These are phyloP conservation scores for Sarcophilus harrisii DNA, from an alignment of 2,797 vertebrate genomes.

Conservation along the genomic window DNA sequence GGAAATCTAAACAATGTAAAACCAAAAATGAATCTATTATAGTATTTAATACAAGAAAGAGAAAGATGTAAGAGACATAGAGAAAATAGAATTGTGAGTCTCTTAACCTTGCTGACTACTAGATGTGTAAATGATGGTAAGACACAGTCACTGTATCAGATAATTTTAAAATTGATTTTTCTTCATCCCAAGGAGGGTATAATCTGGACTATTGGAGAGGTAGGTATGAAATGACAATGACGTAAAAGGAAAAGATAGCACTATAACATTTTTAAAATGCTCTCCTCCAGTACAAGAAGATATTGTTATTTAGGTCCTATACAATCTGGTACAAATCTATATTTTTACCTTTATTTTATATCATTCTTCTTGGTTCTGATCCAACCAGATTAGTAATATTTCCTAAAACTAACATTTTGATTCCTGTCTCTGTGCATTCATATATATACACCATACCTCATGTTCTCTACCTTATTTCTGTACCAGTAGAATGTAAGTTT, in stretches of 20 bases:
- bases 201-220: background rate
- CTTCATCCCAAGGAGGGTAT: background rate
- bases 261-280: background rate
- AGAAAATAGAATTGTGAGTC: background rate
- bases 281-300: no score
- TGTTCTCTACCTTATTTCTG: background rate
- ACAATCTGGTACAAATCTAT: background rate
- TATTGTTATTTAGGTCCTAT: background rate
- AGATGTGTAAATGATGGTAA: background rate
- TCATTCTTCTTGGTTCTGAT: background rate
- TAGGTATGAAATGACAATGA: background rate
- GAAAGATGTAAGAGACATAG: background rate
- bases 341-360: background rate
- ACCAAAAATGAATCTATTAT: background rate
- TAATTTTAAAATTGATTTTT: background rate
- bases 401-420: background rate
- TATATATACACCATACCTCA: background rate
- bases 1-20: background rate
- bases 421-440: background rate
- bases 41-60: background rate
- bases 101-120: background rate
- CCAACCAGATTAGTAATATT: background rate
- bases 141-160: background rate
- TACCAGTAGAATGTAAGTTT: background rate
- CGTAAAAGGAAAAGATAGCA: background rate